Evolutionary conservation across 2,113 vertebrate genomes (phyloP).

Genomic region (mouse (Mus musculus)): DNA sequence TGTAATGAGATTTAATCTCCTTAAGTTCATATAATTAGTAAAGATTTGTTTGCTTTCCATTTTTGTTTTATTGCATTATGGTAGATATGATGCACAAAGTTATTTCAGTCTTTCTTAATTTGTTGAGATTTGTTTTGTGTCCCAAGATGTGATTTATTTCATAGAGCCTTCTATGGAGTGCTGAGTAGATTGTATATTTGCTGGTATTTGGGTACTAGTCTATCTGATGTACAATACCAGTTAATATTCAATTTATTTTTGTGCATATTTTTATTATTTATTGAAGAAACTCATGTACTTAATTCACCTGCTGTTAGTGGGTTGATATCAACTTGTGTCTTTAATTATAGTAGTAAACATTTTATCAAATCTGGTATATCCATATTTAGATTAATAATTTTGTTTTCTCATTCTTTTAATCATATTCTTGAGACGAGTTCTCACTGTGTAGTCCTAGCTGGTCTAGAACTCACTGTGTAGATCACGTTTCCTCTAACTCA

Average conservation of each 20-base stretch:
- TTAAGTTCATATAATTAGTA: background rate
- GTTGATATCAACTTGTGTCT: background rate
- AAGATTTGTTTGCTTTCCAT: background rate
- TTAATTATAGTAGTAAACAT: background rate
- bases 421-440: background rate
- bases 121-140: background rate
- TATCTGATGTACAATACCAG: background rate
- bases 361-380: background rate
- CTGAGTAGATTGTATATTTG: background rate
- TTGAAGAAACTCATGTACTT: background rate
- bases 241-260: background rate
- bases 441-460: background rate
- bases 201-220: background rate
- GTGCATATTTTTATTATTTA: too few species aligned
- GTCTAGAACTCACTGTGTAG: background rate
- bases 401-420: background rate
- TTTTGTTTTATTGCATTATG: background rate
- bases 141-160: background rate
- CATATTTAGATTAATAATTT: background rate
- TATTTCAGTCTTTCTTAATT: background rate
- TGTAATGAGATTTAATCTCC: background rate
- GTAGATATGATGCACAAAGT: background rate
- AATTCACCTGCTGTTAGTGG: background rate
- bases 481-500: background rate
- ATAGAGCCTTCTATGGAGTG: background rate